Percentiles rank a stretch among this genome's conserved stretches.
Conservation (phyloP, 2,797 vertebrate genomes). For the Macrochelys suwanniensis region DNA sequence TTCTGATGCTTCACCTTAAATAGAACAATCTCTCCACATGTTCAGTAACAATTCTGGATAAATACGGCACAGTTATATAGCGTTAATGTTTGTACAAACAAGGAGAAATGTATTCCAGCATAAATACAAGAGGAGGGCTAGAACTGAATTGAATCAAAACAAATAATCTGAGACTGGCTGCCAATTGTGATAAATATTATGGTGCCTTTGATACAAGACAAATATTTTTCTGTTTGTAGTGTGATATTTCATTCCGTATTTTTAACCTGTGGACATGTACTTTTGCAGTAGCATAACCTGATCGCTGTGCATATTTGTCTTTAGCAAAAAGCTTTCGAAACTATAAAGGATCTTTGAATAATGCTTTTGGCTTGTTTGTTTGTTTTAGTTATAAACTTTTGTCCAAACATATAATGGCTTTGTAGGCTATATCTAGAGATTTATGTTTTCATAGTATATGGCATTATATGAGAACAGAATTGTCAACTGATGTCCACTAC, state of each 20-base stretch:
- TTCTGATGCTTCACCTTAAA: background rate
- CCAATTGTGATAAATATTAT: background rate
- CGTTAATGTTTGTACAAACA: background rate
- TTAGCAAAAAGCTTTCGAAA: background rate
- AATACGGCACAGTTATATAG: background rate
- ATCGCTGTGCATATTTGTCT: background rate
- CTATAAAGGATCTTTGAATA: background rate
- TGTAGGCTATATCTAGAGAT: background rate
- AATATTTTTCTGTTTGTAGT: background rate
- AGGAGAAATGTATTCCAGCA: background rate
- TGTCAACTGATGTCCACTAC: background rate
- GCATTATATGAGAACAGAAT: background rate
- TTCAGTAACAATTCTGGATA: background rate
- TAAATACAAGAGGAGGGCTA: background rate
- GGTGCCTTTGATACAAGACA: background rate
- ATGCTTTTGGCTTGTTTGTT: background rate
- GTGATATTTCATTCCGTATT: background rate
- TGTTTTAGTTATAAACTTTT: background rate
- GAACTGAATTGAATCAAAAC: background rate
- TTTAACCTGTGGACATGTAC: background rate
- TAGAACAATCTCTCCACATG: background rate
- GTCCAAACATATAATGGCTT: background rate
- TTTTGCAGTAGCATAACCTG: background rate
- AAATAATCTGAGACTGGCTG: background rate
- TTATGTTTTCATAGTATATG: background rate